Conservation (phyloP, 1,140 invertebrate genomes). For the Ericerus pela region DNA sequence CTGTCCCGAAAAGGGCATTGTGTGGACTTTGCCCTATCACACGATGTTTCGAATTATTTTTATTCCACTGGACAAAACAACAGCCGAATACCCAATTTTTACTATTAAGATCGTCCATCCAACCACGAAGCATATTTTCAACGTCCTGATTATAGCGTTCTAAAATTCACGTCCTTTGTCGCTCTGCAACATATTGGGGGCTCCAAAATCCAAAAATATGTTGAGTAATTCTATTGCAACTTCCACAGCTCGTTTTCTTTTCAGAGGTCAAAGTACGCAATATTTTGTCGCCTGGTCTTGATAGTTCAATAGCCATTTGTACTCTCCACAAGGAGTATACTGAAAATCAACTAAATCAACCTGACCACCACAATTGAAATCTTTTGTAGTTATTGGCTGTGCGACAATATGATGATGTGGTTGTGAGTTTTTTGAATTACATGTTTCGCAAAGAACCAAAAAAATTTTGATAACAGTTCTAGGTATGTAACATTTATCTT, state of each 20-base stretch:
- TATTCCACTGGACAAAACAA: too few species aligned
- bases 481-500: background rate
- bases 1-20: too few species aligned
- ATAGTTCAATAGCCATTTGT: slow-evolving; percentile 2
- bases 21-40: too few species aligned
- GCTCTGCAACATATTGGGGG: background rate
- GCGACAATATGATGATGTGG: background rate
- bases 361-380: background rate
- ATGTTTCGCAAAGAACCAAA: background rate
- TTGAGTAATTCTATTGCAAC: background rate
- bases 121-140: too few species aligned
- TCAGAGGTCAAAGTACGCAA: background rate
- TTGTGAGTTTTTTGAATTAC: background rate
- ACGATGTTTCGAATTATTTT: too few species aligned
- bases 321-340: background rate
- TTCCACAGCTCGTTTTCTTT: background rate
- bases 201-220: background rate
- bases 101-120: too few species aligned
- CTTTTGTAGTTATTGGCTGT: background rate
- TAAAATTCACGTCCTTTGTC: slow-evolving; percentile 17
- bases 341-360: background rate
- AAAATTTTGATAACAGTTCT: background rate
- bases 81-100: too few species aligned
- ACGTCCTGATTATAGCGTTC: slow-evolving; percentile 18
- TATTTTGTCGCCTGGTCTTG: background rate